These are phyloP conservation scores for Elaeidobius kamerunicus DNA, from an alignment of 2,888 invertebrate species.

Conservation along the genomic window DNA sequence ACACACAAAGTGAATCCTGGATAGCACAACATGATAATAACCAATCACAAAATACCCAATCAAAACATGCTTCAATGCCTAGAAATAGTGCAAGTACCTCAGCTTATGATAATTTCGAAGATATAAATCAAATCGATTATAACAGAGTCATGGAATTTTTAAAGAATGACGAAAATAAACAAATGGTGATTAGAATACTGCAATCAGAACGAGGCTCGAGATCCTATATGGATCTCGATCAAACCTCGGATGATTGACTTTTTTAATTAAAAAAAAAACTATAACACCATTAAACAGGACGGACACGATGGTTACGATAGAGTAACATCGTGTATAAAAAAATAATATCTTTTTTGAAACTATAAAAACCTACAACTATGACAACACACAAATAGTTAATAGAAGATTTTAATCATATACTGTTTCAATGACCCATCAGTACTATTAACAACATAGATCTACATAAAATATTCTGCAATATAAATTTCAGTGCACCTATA, in stretches of 20 bases:
- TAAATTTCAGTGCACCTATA: no score
- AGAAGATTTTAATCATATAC: no score
- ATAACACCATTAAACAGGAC: slow-evolving; percentile 9
- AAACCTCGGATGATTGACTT: background rate
- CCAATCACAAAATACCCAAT: background rate
- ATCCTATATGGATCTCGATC: slow-evolving; percentile 1
- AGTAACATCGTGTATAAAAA: slow-evolving; percentile 6
- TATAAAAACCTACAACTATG: background rate
- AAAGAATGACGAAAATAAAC: background rate
- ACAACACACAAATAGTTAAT: background rate
- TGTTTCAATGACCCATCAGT: no score
- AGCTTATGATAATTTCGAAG: background rate
- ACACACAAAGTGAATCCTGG: background rate
- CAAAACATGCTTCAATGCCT: background rate
- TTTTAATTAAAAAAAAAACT: slow-evolving; percentile 2
- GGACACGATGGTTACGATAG: slow-evolving; percentile 4
- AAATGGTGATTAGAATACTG: background rate
- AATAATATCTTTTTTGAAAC: slow-evolving; percentile 1
- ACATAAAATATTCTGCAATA: no score
- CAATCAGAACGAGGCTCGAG: background rate
- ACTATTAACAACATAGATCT: no score
- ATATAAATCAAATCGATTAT: background rate
- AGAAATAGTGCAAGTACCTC: background rate
- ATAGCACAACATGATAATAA: background rate
- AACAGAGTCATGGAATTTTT: background rate